Base-by-base conservation (phyloP, 2,888 invertebrate genomes). In the Notocelia uddmanniana region DNA sequence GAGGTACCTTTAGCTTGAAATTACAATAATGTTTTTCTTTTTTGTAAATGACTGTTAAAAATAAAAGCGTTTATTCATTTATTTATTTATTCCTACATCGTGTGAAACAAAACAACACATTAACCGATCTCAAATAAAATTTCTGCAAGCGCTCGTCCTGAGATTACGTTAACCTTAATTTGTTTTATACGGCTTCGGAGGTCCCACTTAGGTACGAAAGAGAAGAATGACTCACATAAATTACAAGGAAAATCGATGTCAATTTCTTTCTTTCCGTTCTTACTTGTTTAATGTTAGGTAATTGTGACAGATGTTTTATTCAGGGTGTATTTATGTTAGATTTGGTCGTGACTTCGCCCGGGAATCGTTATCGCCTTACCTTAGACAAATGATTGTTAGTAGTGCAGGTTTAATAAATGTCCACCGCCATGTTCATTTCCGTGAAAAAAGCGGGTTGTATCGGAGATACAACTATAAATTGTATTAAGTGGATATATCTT, bases 81-180 rank as follows among this genome's bases (percentile, higher is more conserved):
- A 6, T 50, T 11, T 50, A 19, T 19, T 19, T 50, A 18, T 19
- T 50, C n/a, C n/a, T n/a, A n/a, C n/a, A n/a, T n/a, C n/a, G 9
- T 50, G 19, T 8, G 1, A 19, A 50, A 41, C 26, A 41, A 69
- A 62, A 31, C 31, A 62, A 37, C 18, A 18, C 60, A 58, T 23
- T 37, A 68, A 52, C 50, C 52, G 31, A 68, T 69, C 19, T 60
- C 54, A 54, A 57, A 69, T 58, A 57, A 55, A 57, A 69, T 37
- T 57, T 48, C 31, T 57, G 10, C n/a, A 57, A 57, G 23, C 50
- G 19, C 45, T 60, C 60, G 54, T 55, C 45, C 48, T 34, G 48
- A 63, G 69, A 69, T 69, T 69, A 57, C 34, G 57, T 57, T 57
- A 69, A 57, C 63, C 69, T 69, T 63, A 69, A 63, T 63, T 57